phyloP scores from a whole-genome alignment of 2,113 vertebrate species.

The Mystacornis crossleyi region DNA sequence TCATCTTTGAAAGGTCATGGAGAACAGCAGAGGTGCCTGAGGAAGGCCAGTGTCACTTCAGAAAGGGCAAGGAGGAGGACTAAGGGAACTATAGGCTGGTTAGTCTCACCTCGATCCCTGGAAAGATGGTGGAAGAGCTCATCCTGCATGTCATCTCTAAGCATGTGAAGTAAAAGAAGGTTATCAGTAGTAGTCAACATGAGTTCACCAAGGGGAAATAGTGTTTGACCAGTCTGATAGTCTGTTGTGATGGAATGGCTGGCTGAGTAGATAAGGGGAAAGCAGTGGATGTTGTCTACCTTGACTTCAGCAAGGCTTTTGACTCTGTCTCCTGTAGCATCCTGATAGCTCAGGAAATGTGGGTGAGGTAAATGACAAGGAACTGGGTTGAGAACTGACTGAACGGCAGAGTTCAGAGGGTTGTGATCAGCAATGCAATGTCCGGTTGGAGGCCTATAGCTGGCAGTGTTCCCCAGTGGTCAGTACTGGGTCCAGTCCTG shows the following conservation, averaged over 20 bases:
- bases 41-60: neutral
- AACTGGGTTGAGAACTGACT: neutral
- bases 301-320: neutral
- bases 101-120: neutral
- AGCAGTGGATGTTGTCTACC: neutral
- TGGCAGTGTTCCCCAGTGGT: neutral
- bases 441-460: neutral
- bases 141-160: neutral
- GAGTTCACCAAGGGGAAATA: neutral
- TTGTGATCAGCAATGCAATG: neutral
- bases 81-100: neutral
- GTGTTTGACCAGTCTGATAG: neutral
- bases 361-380: neutral
- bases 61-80: neutral
- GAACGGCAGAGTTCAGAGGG: neutral
- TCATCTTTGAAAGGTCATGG: neutral
- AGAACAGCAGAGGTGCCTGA: neutral
- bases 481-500: neutral
- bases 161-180: neutral
- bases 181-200: too few relatives aligned
- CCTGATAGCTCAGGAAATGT: neutral
- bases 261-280: neutral
- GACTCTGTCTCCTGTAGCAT: neutral
- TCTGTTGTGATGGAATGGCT: neutral
- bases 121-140: neutral